Percentiles rank a stretch among this genome's conserved stretches.
Conservation (phyloP, 92 coral and sea anemone species). For the Meandrina meandrites region DNA sequence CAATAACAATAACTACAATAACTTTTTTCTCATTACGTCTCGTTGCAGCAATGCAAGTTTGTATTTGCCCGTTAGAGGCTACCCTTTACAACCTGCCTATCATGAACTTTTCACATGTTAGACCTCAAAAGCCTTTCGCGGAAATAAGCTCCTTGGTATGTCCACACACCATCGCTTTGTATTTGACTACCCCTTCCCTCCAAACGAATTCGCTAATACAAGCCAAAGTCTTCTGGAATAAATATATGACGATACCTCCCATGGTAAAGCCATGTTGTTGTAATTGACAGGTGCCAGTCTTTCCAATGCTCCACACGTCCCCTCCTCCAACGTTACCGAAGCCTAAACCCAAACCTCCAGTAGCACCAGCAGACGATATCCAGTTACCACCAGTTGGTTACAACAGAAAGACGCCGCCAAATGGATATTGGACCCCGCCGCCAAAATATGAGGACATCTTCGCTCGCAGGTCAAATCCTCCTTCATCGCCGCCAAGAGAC, state of each 20-base stretch:
- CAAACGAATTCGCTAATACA: neutral
- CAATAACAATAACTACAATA: no score
- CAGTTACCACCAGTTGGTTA: slow-evolving; percentile 77
- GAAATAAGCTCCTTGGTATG: neutral
- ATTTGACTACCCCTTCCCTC: neutral
- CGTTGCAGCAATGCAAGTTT: neutral
- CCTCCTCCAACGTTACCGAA: slow-evolving; percentile 51
- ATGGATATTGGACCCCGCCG: slow-evolving; percentile 65
- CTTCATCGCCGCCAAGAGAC: slow-evolving; percentile 30
- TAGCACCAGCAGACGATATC: slow-evolving; percentile 69
- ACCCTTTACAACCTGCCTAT: neutral
- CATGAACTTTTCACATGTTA: neutral
- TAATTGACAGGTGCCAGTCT: slow-evolving; percentile 38
- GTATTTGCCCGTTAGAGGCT: neutral
- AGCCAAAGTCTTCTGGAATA: neutral
- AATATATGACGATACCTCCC: neutral
- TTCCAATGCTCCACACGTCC: slow-evolving; percentile 24
- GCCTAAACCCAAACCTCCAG: slow-evolving; percentile 58
- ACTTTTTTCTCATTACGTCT: neutral
- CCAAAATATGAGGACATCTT: slow-evolving; percentile 68
- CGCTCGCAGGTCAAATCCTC: slow-evolving; percentile 43
- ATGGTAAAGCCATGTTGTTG: neutral
- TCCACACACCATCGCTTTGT: neutral
- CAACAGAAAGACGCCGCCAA: slow-evolving; percentile 43
- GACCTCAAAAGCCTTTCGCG: neutral